phyloP scores from a whole-genome alignment of 2,797 vertebrate genomes.

The Sebastes dallii region DNA sequence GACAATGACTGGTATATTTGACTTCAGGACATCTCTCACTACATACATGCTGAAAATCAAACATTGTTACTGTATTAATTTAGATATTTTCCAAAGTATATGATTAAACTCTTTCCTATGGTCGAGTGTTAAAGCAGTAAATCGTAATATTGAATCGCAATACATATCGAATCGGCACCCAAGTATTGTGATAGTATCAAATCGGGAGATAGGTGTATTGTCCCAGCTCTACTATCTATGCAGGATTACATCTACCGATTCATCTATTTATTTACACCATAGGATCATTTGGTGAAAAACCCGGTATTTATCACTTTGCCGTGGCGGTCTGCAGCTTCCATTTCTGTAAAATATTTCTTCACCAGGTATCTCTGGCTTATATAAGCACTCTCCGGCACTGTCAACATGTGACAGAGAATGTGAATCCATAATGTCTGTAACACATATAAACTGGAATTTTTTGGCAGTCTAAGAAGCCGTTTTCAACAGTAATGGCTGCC shows the following conservation, averaged over 20 bases:
- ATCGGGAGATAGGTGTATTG: no score
- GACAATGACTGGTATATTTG: no score
- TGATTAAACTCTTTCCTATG: no score
- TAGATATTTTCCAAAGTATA: no score
- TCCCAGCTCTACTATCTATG: neutral
- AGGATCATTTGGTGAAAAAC: neutral
- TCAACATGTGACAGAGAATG: neutral
- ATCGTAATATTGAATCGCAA: no score
- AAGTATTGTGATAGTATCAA: no score
- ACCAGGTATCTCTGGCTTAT: neutral
- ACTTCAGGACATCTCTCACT: no score
- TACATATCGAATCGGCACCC: no score
- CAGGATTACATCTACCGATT: neutral
- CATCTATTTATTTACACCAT: neutral
- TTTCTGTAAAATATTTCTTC: neutral
- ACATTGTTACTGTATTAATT: no score
- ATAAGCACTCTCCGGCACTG: neutral
- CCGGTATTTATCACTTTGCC: neutral
- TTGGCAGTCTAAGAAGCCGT: neutral
- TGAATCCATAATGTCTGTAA: neutral
- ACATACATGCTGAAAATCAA: no score
- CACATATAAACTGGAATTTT: neutral
- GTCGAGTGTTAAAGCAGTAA: no score
- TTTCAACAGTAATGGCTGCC: neutral
- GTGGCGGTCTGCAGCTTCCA: neutral